Evolutionary conservation across 1,140 invertebrate genomes (phyloP), one percentile per base, ranked within the genome.

Genomic region (Pantala flavescens): DNA sequence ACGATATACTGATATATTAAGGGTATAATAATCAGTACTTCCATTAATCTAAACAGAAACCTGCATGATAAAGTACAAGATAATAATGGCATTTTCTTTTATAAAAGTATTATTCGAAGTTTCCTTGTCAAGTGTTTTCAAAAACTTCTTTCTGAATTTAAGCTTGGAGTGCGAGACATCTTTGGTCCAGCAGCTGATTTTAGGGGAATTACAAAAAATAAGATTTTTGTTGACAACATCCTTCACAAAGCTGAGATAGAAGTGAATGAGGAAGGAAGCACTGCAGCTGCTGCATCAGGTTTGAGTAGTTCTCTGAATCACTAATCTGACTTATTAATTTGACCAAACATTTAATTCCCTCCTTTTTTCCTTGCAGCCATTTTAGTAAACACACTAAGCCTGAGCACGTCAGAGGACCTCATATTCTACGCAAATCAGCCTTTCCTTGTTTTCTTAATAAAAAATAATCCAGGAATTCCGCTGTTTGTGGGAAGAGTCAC

Each of bases 221-320:
- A 78, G 19, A 76, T 85, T 16, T 79, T 76, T 75, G 83, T 85
- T 11, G 80, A 80, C 0, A 75, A 80, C 16, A 80, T 84, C 7
- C 73, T 84, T n/a, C 84, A 85, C 74, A 84, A 85, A 75, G 81
- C 82, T 19, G 84, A 81, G 74, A 79, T 86, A 23, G 81, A 84
- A 75, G 83, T 85, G 3, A 84, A 85, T 76, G 84, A 85, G 77
- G 80, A 86, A 78, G 84, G 84, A 16, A 83, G 78, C 73, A 82
- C 81, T 75, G 84, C 84, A 21, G 82, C 84, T 43, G 84, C 83
- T 14, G 83, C 84, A 16, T 84, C 84, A 72, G 82, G 80, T 79
- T 55, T 76, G 76, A 36, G 28, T 36, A 36, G 9, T 2, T 36
- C 9, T 36, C 9, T 36, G 74, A 43, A 63, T 24, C 11, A 28